Conservation (phyloP, 2,888 invertebrate genomes). For the Mesorhabditis sp. region DNA sequence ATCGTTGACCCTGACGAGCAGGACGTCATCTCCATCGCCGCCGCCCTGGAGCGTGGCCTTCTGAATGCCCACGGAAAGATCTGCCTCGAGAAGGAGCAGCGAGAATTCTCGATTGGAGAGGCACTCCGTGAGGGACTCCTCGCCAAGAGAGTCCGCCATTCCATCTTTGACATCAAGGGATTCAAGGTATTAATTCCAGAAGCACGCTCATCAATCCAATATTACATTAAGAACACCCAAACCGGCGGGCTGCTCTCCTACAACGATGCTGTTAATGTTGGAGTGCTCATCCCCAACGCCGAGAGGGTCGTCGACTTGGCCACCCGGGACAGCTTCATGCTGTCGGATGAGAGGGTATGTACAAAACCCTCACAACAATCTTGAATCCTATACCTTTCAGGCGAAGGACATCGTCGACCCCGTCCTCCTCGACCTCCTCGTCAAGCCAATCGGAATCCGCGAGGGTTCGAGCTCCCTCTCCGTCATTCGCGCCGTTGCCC, state of each 20-base stretch:
- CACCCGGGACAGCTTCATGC: slow-evolving; percentile 39
- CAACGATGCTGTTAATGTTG: slow-evolving; percentile 75
- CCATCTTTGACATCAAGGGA: slow-evolving; percentile 86
- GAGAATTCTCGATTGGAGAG: slow-evolving; percentile 68
- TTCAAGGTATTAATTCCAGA: slow-evolving; percentile 65
- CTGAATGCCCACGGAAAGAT: slow-evolving; percentile 75
- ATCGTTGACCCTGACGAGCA: slow-evolving; percentile 77
- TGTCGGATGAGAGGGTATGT: slow-evolving; percentile 50
- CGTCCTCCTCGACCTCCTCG: slow-evolving; percentile 71
- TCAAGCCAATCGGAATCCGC: slow-evolving; percentile 74
- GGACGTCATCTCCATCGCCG: slow-evolving; percentile 76
- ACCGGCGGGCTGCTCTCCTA: slow-evolving; percentile 79
- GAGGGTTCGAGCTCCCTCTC: slow-evolving; percentile 73
- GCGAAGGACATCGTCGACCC: slow-evolving; percentile 59
- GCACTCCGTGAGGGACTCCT: slow-evolving; percentile 85
- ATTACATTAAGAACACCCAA: slow-evolving; percentile 67
- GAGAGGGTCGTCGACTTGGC: slow-evolving; percentile 51
- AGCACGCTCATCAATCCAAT: too few relatives aligned
- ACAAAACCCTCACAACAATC: too few relatives aligned
- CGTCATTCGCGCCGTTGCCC: slow-evolving; percentile 77
- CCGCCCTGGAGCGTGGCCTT: slow-evolving; percentile 78
- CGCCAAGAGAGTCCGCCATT: slow-evolving; percentile 79
- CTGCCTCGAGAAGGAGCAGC: slow-evolving; percentile 46
- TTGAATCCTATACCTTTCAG: too few relatives aligned
- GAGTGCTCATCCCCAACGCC: slow-evolving; percentile 71